Conservation (phyloP, 2,888 invertebrate species). For the Dryobotodes eremita region DNA sequence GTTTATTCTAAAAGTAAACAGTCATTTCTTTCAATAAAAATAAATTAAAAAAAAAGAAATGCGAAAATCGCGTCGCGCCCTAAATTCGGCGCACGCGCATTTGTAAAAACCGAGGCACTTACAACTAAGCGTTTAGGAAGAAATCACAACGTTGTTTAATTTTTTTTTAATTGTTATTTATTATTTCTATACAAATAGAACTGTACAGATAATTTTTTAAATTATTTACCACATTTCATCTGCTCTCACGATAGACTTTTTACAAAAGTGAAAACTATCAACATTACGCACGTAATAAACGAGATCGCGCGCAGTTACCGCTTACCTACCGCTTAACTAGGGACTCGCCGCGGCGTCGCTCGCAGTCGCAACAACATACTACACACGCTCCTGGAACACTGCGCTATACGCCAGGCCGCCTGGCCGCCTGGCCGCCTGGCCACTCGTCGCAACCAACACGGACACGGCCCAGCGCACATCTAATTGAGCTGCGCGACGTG, state of each 20-base stretch:
- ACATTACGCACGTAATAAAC: conserved; percentile 88
- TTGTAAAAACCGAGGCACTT: conserved; percentile 77
- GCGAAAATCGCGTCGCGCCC: conserved; percentile 76
- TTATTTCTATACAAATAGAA: conserved; percentile 92
- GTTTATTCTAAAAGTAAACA: conserved; percentile 90
- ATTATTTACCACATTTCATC: conserved; percentile 90
- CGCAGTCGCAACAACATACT: conserved; percentile 47
- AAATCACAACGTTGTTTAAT: conserved; percentile 89
- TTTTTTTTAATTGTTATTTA: conserved; percentile 90
- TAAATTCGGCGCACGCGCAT: conserved; percentile 72
- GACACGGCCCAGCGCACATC: conserved; percentile 53
- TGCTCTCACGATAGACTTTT: conserved; percentile 90
- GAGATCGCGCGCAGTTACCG: conserved; percentile 82
- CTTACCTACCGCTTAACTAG: conserved; percentile 65
- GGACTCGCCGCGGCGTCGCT: conserved; percentile 60
- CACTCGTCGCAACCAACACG: conserved; percentile 48
- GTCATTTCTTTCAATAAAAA: conserved; percentile 86
- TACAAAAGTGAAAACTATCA: conserved; percentile 91
- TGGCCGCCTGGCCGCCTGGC: conserved; percentile 11
- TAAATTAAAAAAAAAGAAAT: conserved; percentile 85
- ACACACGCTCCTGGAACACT: conserved; percentile 49
- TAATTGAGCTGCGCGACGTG: conserved; percentile 69
- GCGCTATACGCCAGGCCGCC: background rate
- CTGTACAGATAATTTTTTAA: conserved; percentile 91
- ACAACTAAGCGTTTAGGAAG: conserved; percentile 83